A percentile compares a stretch with the other conserved stretches of the same genome.
Evolutionary conservation across 2,888 invertebrate species (phyloP).

Genomic region (Dolichopus griseipennis): DNA sequence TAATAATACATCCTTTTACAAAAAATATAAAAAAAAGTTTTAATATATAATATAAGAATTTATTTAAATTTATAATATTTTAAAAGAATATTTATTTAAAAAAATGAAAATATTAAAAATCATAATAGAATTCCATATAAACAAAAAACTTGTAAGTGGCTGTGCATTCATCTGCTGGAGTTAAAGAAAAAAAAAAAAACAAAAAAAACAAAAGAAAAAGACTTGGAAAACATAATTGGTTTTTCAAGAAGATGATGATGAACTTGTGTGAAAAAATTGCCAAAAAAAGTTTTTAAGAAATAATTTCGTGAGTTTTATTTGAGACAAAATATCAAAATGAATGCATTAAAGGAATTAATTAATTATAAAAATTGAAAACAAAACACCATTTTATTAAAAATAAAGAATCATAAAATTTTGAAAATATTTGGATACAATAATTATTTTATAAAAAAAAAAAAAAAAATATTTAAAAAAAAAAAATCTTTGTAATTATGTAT

Average conservation of each 20-base stretch:
- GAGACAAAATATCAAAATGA: neutral
- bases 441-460: neutral
- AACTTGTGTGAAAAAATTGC: neutral
- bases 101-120: neutral
- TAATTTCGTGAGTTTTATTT: neutral
- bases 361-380: neutral
- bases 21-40: neutral
- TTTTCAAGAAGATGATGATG: conserved; percentile 1
- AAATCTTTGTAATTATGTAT: neutral
- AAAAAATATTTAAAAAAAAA: too few species aligned
- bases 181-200: too few species aligned
- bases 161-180: conserved; percentile 4
- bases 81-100: neutral
- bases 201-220: neutral
- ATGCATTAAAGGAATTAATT: neutral
- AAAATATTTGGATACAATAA: neutral
- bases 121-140: neutral
- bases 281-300: neutral
- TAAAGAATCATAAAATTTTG: neutral
- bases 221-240: neutral
- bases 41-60: neutral
- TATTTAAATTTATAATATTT: neutral
- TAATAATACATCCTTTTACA: neutral
- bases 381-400: conserved; percentile 1
- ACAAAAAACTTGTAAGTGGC: neutral